phyloP scores from a whole-genome alignment of 2,888 invertebrate genomes.

The Leptothorax acervorum region DNA sequence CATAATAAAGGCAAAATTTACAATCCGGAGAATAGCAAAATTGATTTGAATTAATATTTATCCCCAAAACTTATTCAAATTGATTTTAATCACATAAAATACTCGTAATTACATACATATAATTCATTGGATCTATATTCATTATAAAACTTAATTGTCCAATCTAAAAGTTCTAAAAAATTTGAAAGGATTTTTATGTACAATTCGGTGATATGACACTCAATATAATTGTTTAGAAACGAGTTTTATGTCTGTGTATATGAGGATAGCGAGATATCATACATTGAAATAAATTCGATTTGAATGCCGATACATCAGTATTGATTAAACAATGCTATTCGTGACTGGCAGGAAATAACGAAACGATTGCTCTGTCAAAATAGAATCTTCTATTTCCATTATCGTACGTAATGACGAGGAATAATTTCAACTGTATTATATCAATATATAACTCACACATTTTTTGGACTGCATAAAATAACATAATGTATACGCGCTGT shows the following conservation, averaged over 20 bases:
- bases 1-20: background rate
- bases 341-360: conserved; percentile 8
- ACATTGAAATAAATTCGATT: background rate
- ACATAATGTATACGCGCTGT: background rate
- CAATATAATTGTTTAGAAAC: background rate
- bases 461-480: background rate
- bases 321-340: conserved; percentile 29
- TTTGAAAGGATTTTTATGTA: background rate
- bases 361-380: background rate
- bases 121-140: background rate
- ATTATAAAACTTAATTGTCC: too few relatives aligned
- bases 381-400: background rate
- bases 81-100: background rate
- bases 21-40: background rate
- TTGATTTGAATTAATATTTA: background rate
- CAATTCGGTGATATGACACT: background rate
- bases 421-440: conserved; percentile 9
- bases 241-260: background rate
- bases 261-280: background rate
- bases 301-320: background rate
- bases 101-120: background rate
- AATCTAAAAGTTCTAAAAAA: background rate
- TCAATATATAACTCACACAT: background rate
- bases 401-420: background rate
- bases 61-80: background rate